These are phyloP conservation scores for Oopsacas minuta DNA, from an alignment of 37 sponge, comb jelly and placozoan genomes.

Conservation along the genomic window DNA sequence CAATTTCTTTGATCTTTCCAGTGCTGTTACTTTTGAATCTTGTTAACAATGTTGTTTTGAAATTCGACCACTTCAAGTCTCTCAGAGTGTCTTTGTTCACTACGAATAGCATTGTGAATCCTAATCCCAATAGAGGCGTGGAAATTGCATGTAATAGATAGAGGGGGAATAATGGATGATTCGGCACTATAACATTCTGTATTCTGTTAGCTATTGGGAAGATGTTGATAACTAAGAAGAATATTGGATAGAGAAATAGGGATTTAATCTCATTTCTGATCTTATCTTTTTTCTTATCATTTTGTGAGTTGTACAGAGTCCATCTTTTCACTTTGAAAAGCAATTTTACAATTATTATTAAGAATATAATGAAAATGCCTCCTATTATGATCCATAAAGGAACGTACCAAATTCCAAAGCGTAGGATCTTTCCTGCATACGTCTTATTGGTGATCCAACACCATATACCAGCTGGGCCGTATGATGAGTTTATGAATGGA, in stretches of 20 bases:
- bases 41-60: neutral
- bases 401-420: neutral
- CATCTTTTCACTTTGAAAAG: neutral
- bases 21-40: neutral
- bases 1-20: neutral
- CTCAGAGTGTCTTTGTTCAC: neutral
- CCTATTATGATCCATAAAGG: neutral
- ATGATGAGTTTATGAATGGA: neutral
- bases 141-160: neutral
- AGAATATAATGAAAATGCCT: neutral
- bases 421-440: neutral
- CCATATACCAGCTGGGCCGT: slow-evolving; percentile 1
- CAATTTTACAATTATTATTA: neutral
- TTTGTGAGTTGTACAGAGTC: neutral
- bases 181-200: neutral
- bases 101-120: neutral
- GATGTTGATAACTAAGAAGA: neutral
- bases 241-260: neutral
- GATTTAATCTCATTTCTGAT: neutral
- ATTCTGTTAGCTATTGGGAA: neutral
- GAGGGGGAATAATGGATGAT: neutral
- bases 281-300: neutral
- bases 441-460: slow-evolving; percentile 11
- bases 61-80: neutral
- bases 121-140: neutral